A percentile compares a stretch with the other conserved stretches of the same genome.
phyloP scores from a whole-genome alignment of 2,797 vertebrate genomes.

The Hippocampus kuda region DNA sequence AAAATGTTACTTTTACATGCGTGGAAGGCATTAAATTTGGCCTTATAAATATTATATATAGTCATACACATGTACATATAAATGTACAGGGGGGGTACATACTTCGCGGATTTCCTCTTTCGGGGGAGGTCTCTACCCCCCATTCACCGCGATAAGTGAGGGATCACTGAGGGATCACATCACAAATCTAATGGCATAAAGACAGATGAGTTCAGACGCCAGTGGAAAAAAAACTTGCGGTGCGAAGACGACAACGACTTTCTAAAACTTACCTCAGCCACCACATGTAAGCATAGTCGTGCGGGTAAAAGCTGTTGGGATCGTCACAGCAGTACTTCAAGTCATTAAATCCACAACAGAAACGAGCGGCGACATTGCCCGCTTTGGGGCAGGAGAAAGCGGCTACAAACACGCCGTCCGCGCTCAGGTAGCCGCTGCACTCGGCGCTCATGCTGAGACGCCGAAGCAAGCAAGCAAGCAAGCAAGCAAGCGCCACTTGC shows the following conservation, averaged over 20 bases:
- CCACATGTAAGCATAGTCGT: constrained; percentile 92
- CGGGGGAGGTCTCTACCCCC: too few relatives aligned
- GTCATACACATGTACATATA: too few relatives aligned
- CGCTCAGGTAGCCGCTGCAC: constrained; percentile 77
- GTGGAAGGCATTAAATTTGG: too few relatives aligned
- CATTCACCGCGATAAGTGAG: too few relatives aligned
- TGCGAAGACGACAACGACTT: not conserved
- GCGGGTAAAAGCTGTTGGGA: constrained; percentile 86
- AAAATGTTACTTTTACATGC: too few relatives aligned
- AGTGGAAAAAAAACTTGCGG: too few relatives aligned
- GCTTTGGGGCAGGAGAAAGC: constrained; percentile 79
- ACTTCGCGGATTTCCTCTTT: too few relatives aligned
- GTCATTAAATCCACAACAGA: constrained; percentile 90
- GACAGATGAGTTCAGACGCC: too few relatives aligned
- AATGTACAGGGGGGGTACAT: too few relatives aligned
- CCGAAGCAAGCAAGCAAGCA: not conserved
- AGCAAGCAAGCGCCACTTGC: not conserved
- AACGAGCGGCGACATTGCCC: constrained; percentile 68
- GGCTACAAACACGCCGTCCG: constrained; percentile 68
- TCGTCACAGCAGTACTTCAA: constrained; percentile 92
- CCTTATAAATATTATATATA: too few relatives aligned
- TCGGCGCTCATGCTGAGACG: constrained; percentile 70
- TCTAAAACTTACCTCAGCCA: constrained; percentile 78
- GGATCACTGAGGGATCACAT: too few relatives aligned
- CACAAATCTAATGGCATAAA: too few relatives aligned